Evolutionary conservation across 2,113 vertebrate genomes (phyloP).

Genomic region (Chloropsis hardwickii): DNA sequence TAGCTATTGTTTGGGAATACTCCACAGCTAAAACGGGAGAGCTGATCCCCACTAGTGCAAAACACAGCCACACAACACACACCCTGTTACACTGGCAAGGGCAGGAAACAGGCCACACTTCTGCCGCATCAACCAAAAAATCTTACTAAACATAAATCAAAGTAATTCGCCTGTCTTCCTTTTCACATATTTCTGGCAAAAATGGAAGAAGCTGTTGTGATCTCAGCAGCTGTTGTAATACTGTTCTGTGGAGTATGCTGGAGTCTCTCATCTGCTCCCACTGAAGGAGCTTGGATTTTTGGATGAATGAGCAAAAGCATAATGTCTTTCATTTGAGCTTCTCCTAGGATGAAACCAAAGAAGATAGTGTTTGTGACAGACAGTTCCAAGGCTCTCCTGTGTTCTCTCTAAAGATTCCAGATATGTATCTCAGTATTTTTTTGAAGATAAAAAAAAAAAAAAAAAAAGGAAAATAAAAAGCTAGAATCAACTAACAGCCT

Average conservation of each 20-base stretch:
- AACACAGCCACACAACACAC: not conserved
- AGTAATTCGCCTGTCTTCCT: not conserved
- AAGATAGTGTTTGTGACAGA: not conserved
- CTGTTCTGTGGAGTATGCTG: not conserved
- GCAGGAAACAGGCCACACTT: not conserved
- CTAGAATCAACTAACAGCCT: not conserved
- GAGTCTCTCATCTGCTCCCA: not conserved
- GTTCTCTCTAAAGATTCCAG: not conserved
- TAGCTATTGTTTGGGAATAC: not conserved
- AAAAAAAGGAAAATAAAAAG: no score
- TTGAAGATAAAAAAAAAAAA: not conserved
- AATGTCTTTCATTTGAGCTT: not conserved
- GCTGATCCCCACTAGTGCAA: not conserved
- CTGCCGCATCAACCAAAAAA: not conserved
- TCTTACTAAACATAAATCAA: not conserved
- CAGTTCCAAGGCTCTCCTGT: not conserved
- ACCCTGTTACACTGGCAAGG: not conserved
- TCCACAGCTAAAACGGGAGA: not conserved
- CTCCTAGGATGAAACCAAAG: not conserved
- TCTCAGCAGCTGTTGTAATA: not conserved
- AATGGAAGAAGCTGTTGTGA: not conserved
- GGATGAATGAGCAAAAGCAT: not conserved
- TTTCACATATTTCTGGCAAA: not conserved
- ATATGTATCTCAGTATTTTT: rapidly evolving
- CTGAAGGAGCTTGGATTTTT: not conserved